Conservation (phyloP, 2,888 invertebrate genomes). For the Dynastes hyllus region DNA sequence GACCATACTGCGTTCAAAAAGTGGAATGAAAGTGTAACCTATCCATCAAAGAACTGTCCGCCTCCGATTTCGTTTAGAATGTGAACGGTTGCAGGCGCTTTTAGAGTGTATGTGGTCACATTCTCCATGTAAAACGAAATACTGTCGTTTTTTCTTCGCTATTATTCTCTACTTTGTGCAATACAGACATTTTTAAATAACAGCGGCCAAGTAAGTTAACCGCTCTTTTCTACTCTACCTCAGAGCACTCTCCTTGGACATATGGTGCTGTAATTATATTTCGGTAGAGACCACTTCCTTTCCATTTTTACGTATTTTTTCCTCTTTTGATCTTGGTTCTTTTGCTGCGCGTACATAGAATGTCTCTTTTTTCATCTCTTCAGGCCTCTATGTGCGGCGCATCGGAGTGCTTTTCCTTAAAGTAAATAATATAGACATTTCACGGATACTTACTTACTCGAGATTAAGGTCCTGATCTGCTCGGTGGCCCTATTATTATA, state of each 20-base stretch:
- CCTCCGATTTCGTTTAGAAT: slow-evolving; percentile 61
- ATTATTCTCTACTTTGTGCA: slow-evolving; percentile 63
- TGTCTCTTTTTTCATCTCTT: slow-evolving; percentile 7
- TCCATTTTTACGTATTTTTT: slow-evolving; percentile 59
- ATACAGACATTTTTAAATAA: slow-evolving; percentile 55
- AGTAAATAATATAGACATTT: slow-evolving; percentile 70
- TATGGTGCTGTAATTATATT: slow-evolving; percentile 58
- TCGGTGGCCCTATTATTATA: slow-evolving; percentile 62
- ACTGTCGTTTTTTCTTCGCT: slow-evolving; percentile 63
- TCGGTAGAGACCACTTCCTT: slow-evolving; percentile 61
- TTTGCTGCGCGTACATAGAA: slow-evolving; percentile 35
- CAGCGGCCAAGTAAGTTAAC: slow-evolving; percentile 50
- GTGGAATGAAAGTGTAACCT: slow-evolving; percentile 56
- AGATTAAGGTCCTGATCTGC: slow-evolving; percentile 64
- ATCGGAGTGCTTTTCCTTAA: slow-evolving; percentile 60
- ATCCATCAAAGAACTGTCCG: slow-evolving; percentile 67
- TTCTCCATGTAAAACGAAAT: slow-evolving; percentile 61
- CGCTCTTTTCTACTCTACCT: slow-evolving; percentile 4
- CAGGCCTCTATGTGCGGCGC: slow-evolving; percentile 55
- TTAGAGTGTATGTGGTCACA: slow-evolving; percentile 50
- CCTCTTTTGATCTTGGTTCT: slow-evolving; percentile 16
- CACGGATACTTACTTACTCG: slow-evolving; percentile 67
- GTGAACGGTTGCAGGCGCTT: slow-evolving; percentile 52
- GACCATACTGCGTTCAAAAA: slow-evolving; percentile 31
- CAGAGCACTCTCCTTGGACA: slow-evolving; percentile 51